phyloP scores from a whole-genome alignment of 37 sponge, comb jelly and placozoan genomes.

The Mnemiopsis leidyi region DNA sequence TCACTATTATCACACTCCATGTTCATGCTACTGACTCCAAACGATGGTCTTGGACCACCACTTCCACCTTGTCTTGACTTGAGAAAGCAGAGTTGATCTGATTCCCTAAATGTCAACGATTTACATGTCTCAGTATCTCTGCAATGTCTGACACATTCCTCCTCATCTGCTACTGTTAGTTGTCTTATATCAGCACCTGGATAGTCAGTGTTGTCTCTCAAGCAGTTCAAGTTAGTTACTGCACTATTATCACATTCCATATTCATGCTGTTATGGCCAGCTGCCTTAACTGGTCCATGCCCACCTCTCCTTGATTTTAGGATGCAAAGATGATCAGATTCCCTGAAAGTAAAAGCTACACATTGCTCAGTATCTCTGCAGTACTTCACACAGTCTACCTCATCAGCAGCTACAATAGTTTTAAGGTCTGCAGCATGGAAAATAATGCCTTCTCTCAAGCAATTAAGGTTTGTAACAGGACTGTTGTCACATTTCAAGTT shows the following conservation, averaged over 20 bases:
- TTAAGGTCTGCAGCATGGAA: not conserved
- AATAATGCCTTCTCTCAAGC: not conserved
- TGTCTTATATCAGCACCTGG: not conserved
- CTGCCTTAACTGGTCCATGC: not conserved
- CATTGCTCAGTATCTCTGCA: conserved; percentile 1
- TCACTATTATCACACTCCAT: conserved; percentile 1
- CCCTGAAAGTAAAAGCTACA: not conserved
- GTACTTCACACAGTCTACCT: conserved; percentile 3
- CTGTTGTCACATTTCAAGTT: conserved; percentile 20
- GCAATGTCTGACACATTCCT: conserved; percentile 12
- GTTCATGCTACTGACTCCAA: not conserved
- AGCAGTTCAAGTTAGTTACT: not conserved
- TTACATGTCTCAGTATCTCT: not conserved
- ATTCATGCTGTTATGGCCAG: not conserved
- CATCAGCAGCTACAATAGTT: not conserved
- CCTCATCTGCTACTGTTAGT: not conserved
- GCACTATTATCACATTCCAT: conserved; percentile 14
- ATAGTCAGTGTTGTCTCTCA: not conserved
- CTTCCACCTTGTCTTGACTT: not conserved
- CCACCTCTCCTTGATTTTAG: not conserved
- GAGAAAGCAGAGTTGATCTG: not conserved
- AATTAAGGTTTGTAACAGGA: not conserved
- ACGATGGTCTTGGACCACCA: not conserved
- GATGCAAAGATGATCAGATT: not conserved
- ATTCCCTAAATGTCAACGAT: not conserved